Base-by-base conservation (phyloP, 1,140 invertebrate species). In the Papilio aristodemus region DNA sequence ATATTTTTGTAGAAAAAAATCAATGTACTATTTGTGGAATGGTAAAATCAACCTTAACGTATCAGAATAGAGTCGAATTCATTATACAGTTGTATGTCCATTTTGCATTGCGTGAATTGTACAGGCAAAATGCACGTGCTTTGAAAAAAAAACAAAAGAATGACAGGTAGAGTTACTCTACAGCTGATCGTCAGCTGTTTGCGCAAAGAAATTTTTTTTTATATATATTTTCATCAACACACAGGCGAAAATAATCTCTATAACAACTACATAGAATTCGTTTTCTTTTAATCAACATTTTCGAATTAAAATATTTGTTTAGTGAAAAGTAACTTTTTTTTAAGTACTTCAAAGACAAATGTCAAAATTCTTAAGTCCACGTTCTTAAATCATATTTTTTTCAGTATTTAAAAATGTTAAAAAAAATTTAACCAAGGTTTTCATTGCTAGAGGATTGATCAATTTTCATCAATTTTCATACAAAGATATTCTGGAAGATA, bases 151-250 rank as follows among this genome's bases (percentile, higher is more conserved):
- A 76, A 72, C 72, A 79, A 73, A 75, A 74, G 71, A 77, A 77
- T 73, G 71, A 77, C 77, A 81, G 77, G 77, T 81, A 81, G 63
- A 66, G 73, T 74, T 77, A 63, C 66, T 22, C 57, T 68, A 73
- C 79, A 81, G 77, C 74, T 81, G 79, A 79, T 81, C 60, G 68
- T 75, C 79, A 81, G 79, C 79, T 81, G 79, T 79, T 77, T 69
- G 38, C 41, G 63, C 41, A 43, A 64, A 64, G 60, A 64, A 64
- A 41, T 19, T 11, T 38, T 38, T 43, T 41, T 39, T 39, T 41
- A n/a, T n/a, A n/a, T 64, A 43, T 43, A 43, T 19, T 14, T 2
- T 22, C 4, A 14, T 46, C 57, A 14, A 13, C 9, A 46, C 10
- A 11, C 54, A 36, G 64, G 25, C 57, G 17, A 66, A 71, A 41